Evolutionary conservation across 2,888 invertebrate genomes (phyloP).

Genomic region (Clanis bilineata): DNA sequence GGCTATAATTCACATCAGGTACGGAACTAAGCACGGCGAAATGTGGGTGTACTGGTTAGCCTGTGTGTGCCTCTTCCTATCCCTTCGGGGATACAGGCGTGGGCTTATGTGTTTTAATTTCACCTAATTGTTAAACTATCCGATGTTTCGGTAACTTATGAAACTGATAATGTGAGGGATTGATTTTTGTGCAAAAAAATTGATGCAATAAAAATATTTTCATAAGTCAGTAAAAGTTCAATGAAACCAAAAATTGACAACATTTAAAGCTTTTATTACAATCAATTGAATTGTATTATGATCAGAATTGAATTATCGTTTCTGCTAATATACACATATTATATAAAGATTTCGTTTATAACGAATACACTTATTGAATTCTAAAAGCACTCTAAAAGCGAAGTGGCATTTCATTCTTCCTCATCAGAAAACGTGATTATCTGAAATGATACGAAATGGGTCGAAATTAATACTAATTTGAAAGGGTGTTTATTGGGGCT

Average conservation of each 20-base stretch:
- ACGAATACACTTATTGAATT: not conserved
- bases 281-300: not conserved
- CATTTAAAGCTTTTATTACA: constrained; percentile 7
- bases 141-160: too few relatives aligned
- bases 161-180: too few relatives aligned
- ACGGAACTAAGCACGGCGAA: too few relatives aligned
- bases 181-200: not conserved
- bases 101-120: too few relatives aligned
- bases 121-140: too few relatives aligned
- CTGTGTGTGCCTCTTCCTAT: too few relatives aligned
- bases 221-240: not conserved
- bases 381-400: constrained; percentile 7
- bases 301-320: too few relatives aligned
- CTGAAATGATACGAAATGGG: constrained; percentile 18
- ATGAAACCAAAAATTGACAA: not conserved
- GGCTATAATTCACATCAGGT: too few relatives aligned
- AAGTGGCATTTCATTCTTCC: constrained; percentile 39
- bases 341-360: not conserved
- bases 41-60: too few relatives aligned
- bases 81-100: too few relatives aligned
- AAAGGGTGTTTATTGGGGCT: too few relatives aligned
- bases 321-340: not conserved
- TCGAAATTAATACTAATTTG: too few relatives aligned
- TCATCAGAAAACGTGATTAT: constrained; percentile 42
- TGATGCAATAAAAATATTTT: not conserved